phyloP scores from a whole-genome alignment of 2,888 invertebrate genomes.

The Tenodera sinensis region DNA sequence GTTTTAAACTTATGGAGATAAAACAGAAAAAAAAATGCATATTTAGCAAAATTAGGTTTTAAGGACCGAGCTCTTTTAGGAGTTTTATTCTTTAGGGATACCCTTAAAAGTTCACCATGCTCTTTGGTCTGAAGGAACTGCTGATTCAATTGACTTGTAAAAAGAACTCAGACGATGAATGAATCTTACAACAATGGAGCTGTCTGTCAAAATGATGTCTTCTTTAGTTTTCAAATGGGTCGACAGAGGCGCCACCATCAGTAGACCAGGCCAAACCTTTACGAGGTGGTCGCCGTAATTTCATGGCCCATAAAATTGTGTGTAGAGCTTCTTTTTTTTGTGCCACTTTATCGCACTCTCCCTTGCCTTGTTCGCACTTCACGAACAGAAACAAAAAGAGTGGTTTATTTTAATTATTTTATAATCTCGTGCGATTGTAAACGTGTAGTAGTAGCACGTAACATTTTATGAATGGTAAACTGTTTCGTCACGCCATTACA shows the following conservation, averaged over 20 bases:
- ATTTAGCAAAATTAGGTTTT: too few relatives aligned
- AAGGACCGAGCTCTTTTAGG: too few relatives aligned
- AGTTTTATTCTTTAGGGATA: too few relatives aligned
- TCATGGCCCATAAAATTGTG: constrained; percentile 17
- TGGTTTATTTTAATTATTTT: background rate
- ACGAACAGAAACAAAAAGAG: background rate
- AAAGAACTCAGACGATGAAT: background rate
- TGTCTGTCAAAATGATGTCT: constrained; percentile 11
- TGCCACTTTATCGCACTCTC: background rate
- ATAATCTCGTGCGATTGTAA: background rate
- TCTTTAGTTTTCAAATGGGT: constrained; percentile 1
- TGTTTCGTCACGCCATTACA: background rate
- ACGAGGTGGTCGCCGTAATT: constrained; percentile 17
- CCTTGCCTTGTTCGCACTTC: constrained; percentile 2
- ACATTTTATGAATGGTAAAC: background rate
- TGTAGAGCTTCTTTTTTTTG: background rate
- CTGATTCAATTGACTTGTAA: background rate
- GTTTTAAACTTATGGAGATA: too few relatives aligned
- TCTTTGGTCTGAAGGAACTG: background rate
- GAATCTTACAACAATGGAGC: background rate
- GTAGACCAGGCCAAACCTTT: constrained; percentile 3
- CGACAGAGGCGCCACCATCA: constrained; percentile 3
- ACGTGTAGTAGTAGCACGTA: background rate
- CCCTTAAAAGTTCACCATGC: too few relatives aligned
- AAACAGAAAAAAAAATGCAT: too few relatives aligned